Conservation (phyloP, 2,113 vertebrate genomes). For the Hyperoodon ampullatus region DNA sequence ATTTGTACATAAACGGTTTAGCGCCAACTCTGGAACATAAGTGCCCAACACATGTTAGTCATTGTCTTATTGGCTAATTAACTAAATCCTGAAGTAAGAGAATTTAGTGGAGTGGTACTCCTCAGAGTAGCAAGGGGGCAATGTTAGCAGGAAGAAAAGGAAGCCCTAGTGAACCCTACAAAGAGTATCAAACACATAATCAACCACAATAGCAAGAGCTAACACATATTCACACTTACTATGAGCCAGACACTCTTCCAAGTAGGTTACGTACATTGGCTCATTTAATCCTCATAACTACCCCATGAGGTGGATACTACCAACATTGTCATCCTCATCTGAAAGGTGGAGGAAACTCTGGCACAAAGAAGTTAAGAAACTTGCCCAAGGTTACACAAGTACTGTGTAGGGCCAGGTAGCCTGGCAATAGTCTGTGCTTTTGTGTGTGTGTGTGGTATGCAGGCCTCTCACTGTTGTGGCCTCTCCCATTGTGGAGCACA, state of each 20-base stretch:
- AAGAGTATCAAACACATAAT: neutral
- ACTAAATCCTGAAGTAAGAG: conserved; percentile 2
- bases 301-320: neutral
- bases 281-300: neutral
- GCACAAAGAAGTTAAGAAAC: neutral
- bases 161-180: neutral
- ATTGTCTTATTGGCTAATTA: neutral
- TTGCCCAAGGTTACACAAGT: neutral
- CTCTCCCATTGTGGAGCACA: no score
- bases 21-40: neutral
- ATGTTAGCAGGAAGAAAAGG: conserved; percentile 8
- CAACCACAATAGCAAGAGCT: neutral
- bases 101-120: neutral
- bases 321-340: neutral
- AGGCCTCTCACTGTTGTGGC: no score
- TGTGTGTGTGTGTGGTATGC: no score
- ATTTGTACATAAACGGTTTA: neutral
- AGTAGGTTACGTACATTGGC: neutral
- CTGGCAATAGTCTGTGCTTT: neutral
- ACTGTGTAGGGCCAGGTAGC: neutral
- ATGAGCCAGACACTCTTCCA: neutral
- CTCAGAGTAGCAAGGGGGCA: neutral
- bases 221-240: neutral
- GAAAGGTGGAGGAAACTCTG: neutral
- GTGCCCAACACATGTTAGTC: neutral